Base-by-base conservation (phyloP, 2,888 invertebrate species). In the Sminthurides aquaticus region DNA sequence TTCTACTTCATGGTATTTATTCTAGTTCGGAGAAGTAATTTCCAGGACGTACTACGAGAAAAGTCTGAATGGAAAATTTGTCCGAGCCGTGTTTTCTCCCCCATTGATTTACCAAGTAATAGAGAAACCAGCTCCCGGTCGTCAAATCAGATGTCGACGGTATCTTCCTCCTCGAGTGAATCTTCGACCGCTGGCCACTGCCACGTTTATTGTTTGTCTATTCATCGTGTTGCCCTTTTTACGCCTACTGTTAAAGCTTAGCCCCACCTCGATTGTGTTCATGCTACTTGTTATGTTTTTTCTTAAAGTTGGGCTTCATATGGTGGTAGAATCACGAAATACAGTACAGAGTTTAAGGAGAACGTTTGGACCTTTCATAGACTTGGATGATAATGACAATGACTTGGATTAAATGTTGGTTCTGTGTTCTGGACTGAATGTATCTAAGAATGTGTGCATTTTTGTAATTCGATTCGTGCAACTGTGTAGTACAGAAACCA, bases 1-100 rank as follows among this genome's bases (percentile, higher is more conserved):
- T 43, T 43, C 43, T 8, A 18, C 18, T 43, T 8, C 11, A 11
- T 43, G 43, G 43, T 43, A 43, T 43, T 8, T 18, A 11, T 8
- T 11, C 43, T 8, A 52, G 52, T 52, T 52, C 27, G 3, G 54
- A 57, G n/a, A 48, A 62, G 76, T 72, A 66, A 70, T 65, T 82
- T 84, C 67, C 78, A 93, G 92, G 89, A 87, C 78, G 83, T 94
- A 90, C 81, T 81, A 83, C 68, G 82, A 84, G 72, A 78, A 81
- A 24, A 86, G 84, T 69, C 84, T 87, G 69, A 77, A 81, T 60
- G 89, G 89, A 3, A 81, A 82, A 62, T 76, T 88, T 3, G 80
- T 83, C 1, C 82, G 87, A 22, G 86, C 86, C 76, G 76, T 89
- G 18, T 76, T 89, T 49, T 81, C 82, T 62, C 81, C 82, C 24